phyloP scores from a whole-genome alignment of 2,113 vertebrate genomes.

The Neogale vison region DNA sequence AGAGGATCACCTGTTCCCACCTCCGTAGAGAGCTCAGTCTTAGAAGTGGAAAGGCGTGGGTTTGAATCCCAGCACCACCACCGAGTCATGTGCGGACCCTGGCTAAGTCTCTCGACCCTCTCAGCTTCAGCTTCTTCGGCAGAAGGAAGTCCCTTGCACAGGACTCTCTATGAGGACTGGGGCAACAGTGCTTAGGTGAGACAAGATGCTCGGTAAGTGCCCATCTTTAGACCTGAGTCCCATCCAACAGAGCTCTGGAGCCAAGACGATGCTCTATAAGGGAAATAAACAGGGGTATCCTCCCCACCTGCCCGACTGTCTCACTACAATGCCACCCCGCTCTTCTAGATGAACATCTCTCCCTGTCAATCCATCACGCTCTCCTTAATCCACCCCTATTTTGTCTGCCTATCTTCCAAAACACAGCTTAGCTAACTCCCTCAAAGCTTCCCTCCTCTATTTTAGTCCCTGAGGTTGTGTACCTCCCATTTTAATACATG shows the following conservation, averaged over 20 bases:
- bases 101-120: not conserved
- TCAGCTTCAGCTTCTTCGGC: not conserved
- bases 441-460: not conserved
- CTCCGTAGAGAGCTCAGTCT: not conserved
- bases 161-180: not conserved
- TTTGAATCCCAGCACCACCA: not conserved
- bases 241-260: not conserved
- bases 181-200: not conserved
- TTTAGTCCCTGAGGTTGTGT: not conserved
- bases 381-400: not conserved
- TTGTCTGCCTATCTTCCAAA: not conserved
- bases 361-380: not conserved
- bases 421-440: not conserved
- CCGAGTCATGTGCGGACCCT: too few species aligned
- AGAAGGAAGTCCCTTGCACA: not conserved
- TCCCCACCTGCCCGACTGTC: not conserved
- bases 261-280: not conserved
- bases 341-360: not conserved
- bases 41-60: not conserved
- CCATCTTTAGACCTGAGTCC: not conserved
- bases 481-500: not conserved
- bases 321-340: not conserved
- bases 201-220: not conserved
- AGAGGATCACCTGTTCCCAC: not conserved
- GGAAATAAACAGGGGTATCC: not conserved